phyloP scores from a whole-genome alignment of 2,888 invertebrate genomes.

The Apamea epomidion region DNA sequence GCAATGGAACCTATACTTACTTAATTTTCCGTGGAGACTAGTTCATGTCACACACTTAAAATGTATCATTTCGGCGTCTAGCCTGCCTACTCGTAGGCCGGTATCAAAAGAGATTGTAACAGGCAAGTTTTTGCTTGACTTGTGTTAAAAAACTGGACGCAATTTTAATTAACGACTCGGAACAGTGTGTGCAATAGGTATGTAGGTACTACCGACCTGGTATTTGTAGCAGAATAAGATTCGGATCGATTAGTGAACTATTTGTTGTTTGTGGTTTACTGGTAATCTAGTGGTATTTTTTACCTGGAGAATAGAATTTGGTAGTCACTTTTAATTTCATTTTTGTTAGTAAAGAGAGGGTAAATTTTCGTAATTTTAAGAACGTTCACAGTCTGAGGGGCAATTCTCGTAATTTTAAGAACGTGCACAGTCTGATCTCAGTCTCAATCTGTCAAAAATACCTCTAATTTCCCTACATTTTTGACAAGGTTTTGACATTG shows the following conservation, averaged over 20 bases:
- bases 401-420: no score
- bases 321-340: no score
- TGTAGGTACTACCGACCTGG: slow-evolving; percentile 34
- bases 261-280: slow-evolving; percentile 9
- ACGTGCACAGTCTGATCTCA: no score
- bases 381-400: no score
- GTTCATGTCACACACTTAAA: slow-evolving; percentile 17
- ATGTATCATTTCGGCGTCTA: slow-evolving; percentile 33
- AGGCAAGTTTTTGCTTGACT: slow-evolving; percentile 61
- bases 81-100: background rate
- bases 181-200: slow-evolving; percentile 59
- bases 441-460: no score
- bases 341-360: no score
- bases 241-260: slow-evolving; percentile 33
- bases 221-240: slow-evolving; percentile 61
- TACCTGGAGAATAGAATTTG: background rate
- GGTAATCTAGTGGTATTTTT: background rate
- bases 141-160: slow-evolving; percentile 58
- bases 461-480: no score
- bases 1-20: background rate
- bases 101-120: slow-evolving; percentile 47
- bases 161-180: slow-evolving; percentile 62
- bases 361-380: no score
- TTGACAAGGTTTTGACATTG: no score
- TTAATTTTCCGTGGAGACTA: slow-evolving; percentile 3